phyloP scores from a whole-genome alignment of 2,113 vertebrate species.

The Pelusios castaneus region DNA sequence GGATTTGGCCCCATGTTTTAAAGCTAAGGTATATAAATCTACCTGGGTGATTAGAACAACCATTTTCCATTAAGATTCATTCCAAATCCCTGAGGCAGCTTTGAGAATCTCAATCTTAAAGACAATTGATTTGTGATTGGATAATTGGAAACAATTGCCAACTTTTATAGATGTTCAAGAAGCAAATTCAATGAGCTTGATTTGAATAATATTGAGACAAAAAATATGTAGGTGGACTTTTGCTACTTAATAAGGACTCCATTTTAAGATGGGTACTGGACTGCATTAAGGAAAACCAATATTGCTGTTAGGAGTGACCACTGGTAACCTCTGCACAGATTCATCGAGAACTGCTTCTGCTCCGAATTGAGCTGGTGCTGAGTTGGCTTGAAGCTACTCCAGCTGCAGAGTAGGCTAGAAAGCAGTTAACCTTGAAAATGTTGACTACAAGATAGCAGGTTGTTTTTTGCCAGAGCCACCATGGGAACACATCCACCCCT shows the following conservation, averaged over 20 bases:
- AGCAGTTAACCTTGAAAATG: too few species aligned
- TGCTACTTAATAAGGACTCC: neutral
- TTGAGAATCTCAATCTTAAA: neutral
- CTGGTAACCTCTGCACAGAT: too few species aligned
- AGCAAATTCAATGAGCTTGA: neutral
- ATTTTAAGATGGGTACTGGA: neutral
- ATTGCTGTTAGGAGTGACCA: too few species aligned
- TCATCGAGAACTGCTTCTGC: too few species aligned
- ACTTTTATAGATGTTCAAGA: neutral
- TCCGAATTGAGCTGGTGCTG: too few species aligned
- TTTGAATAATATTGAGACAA: neutral
- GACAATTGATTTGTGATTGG: neutral
- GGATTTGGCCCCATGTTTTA: neutral
- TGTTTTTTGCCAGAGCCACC: too few species aligned
- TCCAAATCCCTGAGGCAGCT: neutral
- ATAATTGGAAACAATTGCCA: neutral
- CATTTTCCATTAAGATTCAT: neutral
- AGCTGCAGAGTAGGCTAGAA: too few species aligned
- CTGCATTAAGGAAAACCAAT: neutral
- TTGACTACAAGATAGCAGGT: too few species aligned
- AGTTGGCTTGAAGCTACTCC: too few species aligned
- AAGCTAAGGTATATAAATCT: neutral
- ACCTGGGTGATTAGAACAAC: neutral
- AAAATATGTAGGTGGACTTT: neutral
- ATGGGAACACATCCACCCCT: too few species aligned